phyloP scores from a whole-genome alignment of 2,888 invertebrate species.

The Octonoba sinensis region DNA sequence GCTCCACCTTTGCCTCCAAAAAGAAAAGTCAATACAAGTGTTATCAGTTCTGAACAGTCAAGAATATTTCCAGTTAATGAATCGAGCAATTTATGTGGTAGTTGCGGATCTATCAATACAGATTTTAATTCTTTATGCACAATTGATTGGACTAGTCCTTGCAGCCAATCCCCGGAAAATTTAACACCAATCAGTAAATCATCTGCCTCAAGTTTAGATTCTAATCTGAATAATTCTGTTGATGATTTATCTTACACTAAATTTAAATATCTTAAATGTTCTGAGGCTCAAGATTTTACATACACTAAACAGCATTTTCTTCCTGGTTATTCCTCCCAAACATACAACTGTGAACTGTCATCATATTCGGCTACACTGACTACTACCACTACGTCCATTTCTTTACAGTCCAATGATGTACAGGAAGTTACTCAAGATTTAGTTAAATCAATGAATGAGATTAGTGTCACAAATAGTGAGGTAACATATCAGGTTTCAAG shows the following conservation, averaged over 20 bases:
- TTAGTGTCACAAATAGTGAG: slow-evolving; percentile 32
- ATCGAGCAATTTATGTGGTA: slow-evolving; percentile 43
- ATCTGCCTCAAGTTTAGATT: slow-evolving; percentile 86
- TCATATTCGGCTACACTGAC: slow-evolving; percentile 56
- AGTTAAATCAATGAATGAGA: slow-evolving; percentile 39
- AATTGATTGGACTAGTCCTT: slow-evolving; percentile 65
- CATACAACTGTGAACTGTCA: slow-evolving; percentile 56
- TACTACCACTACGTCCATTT: slow-evolving; percentile 51
- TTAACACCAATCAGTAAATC: slow-evolving; percentile 68
- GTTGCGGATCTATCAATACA: slow-evolving; percentile 56
- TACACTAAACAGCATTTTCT: slow-evolving; percentile 46
- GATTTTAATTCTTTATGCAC: slow-evolving; percentile 46
- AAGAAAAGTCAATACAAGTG: slow-evolving; percentile 39
- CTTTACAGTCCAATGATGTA: slow-evolving; percentile 46
- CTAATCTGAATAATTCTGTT: slow-evolving; percentile 85
- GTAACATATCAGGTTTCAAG: slow-evolving; percentile 20
- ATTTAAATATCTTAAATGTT: slow-evolving; percentile 47
- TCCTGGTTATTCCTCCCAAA: slow-evolving; percentile 54
- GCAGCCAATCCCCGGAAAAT: slow-evolving; percentile 63
- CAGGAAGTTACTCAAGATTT: slow-evolving; percentile 23
- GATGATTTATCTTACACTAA: slow-evolving; percentile 60
- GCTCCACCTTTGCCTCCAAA: slow-evolving; percentile 66
- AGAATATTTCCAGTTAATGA: slow-evolving; percentile 29
- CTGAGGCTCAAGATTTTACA: slow-evolving; percentile 50
- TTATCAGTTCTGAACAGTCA: slow-evolving; percentile 23